Percentiles rank a stretch among this genome's conserved stretches.
These are phyloP conservation scores for Tragelaphus eurycerus DNA, from an alignment of 2,797 vertebrate species.

Conservation along the genomic window DNA sequence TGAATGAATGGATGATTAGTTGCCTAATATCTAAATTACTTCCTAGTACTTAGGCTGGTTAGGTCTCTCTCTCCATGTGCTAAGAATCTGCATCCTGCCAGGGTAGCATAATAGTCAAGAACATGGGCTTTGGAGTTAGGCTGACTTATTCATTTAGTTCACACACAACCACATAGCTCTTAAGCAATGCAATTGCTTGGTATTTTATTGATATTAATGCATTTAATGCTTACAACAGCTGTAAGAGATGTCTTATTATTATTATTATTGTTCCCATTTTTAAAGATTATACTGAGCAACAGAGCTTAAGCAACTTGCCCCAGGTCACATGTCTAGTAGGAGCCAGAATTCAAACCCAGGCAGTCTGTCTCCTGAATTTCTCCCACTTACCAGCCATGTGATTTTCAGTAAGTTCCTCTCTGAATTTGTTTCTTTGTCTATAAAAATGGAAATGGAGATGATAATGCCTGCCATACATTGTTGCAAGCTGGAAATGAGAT, in stretches of 20 bases:
- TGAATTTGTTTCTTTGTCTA: constrained; percentile 24
- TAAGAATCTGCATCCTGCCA: background rate
- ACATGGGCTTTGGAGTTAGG: background rate
- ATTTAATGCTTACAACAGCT: background rate
- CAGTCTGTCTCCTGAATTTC: background rate
- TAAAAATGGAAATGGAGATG: background rate
- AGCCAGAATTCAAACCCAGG: background rate
- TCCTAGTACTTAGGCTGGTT: background rate
- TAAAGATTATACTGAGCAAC: background rate
- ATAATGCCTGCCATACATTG: background rate
- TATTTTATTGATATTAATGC: background rate
- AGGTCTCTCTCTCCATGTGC: background rate
- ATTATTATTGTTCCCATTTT: background rate
- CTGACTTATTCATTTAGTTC: background rate
- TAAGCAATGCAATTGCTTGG: background rate
- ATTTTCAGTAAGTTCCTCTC: constrained; percentile 22
- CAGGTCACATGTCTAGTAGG: background rate
- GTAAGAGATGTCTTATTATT: background rate
- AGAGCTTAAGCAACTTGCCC: background rate
- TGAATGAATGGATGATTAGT: background rate
- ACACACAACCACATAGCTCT: background rate
- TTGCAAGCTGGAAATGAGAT: background rate
- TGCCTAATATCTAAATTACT: constrained; percentile 3
- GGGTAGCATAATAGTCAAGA: background rate
- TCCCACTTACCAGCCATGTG: background rate